phyloP scores from a whole-genome alignment of 2,888 invertebrate genomes.

The Anthrax anthrax region DNA sequence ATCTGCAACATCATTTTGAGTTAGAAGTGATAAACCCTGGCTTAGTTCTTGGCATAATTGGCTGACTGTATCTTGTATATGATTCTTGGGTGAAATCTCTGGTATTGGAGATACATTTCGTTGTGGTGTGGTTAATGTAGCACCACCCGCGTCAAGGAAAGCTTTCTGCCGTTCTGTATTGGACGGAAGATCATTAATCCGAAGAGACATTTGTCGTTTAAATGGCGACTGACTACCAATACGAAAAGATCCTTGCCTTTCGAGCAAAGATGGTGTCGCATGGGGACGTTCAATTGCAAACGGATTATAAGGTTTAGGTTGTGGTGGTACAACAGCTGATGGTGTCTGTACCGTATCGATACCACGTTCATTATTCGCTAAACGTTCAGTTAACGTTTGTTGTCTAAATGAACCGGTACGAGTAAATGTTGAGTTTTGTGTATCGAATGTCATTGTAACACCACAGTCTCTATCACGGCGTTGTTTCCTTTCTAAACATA shows the following conservation, averaged over 20 bases:
- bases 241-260: constrained; percentile 89
- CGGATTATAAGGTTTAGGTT: constrained; percentile 62
- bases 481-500: constrained; percentile 94
- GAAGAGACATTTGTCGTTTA: constrained; percentile 89
- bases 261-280: constrained; percentile 85
- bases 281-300: constrained; percentile 92
- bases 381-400: constrained; percentile 63
- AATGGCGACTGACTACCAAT: constrained; percentile 70
- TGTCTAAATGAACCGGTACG: constrained; percentile 85
- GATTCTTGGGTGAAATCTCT: constrained; percentile 49
- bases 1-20: constrained; percentile 40
- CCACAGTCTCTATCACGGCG: constrained; percentile 92
- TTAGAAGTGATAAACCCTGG: constrained; percentile 50
- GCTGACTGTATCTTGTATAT: constrained; percentile 46
- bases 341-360: constrained; percentile 24
- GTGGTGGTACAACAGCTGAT: constrained; percentile 34
- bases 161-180: constrained; percentile 67
- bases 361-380: constrained; percentile 42
- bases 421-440: constrained; percentile 81
- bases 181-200: constrained; percentile 89
- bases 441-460: constrained; percentile 84
- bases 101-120: constrained; percentile 60
- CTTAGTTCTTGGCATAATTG: constrained; percentile 65
- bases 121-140: constrained; percentile 23
- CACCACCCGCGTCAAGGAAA: constrained; percentile 27